Base-by-base conservation (phyloP, 2,888 invertebrate genomes). In the Tryphoninae sp. region DNA sequence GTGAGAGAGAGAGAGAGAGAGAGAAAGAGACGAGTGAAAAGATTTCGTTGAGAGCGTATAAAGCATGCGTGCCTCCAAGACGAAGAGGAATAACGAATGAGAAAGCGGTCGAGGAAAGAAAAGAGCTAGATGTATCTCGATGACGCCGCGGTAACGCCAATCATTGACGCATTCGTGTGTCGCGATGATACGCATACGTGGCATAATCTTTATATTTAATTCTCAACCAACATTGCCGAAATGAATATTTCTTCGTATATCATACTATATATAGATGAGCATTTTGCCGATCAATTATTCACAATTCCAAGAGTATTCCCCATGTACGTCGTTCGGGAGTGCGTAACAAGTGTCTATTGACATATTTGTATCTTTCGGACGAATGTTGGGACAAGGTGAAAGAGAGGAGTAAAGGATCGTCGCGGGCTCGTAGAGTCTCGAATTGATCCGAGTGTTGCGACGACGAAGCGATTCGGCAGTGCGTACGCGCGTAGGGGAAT, bases 391-490 rank as follows among this genome's bases (percentile, higher is more conserved):
- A 7, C 33, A 33, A 33, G 4, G 33, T 33, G 51, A 55, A 64
- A 64, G 40, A 53, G 53, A 16, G 53, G 2, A 64, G 26, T 61
- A 42, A 22, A 42, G 59, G 59, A 19, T 33, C 75, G 64, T 58
- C 40, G 69, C 76, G 58, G 69, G 76, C 71, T 65, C 76, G 64
- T 42, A 59, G 67, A 26, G 40, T 73, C 73, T 65, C 65, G 26
- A 22, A 49, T 51, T 69, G 33, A 33, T 67, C 55, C 76, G 23
- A 76, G 80, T 33, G 49, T 71, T 55, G 65, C 61, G 80, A 80
- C 76, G 80, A 80, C 72, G 80, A 80, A 72, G 77, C 74, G 74
- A 68, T 69, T 68, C 55, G 62, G 62, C 79, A 45, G 62, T 6
- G 33, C 33, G 33, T 33, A 33, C 33, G 6, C 33, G 33, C 33